Evolutionary conservation across 2,113 vertebrate species (phyloP).

Genomic region (Oryctolagus cuniculus): DNA sequence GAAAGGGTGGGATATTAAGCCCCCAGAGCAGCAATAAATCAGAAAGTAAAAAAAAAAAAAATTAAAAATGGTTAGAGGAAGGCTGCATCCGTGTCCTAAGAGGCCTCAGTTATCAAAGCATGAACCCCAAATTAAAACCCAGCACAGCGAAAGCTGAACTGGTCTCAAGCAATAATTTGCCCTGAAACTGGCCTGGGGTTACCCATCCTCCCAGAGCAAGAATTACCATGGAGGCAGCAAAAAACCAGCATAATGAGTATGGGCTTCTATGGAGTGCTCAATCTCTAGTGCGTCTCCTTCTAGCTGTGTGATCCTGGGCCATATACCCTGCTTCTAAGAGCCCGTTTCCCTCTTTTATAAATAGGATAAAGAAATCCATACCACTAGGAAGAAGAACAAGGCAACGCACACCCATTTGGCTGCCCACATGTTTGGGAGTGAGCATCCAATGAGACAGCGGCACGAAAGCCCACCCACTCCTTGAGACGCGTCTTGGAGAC

Average conservation of each 20-base stretch:
- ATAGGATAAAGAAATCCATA: background rate
- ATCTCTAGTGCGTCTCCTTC: background rate
- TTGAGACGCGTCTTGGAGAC: background rate
- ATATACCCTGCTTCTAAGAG: background rate
- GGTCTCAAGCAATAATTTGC: background rate
- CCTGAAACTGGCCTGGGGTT: background rate
- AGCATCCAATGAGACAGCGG: background rate
- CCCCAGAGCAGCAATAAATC: slow-evolving; percentile 71
- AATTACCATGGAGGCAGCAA: background rate
- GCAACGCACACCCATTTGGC: rapidly evolving
- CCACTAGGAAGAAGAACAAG: background rate
- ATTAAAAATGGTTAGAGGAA: slow-evolving; percentile 66
- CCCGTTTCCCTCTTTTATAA: background rate
- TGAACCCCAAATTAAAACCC: slow-evolving; percentile 61
- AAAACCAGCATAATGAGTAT: background rate
- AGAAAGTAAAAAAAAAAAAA: slow-evolving; percentile 77
- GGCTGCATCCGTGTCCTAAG: slow-evolving; percentile 60
- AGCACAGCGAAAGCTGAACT: background rate
- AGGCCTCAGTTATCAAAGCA: slow-evolving; percentile 11
- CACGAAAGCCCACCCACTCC: background rate
- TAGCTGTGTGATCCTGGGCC: background rate
- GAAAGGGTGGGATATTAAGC: slow-evolving; percentile 69
- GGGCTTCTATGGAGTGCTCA: background rate
- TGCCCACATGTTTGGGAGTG: background rate
- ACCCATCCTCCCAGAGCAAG: background rate